Evolutionary conservation across 2,888 invertebrate species (phyloP).

Genomic region (Arctia plantaginis): DNA sequence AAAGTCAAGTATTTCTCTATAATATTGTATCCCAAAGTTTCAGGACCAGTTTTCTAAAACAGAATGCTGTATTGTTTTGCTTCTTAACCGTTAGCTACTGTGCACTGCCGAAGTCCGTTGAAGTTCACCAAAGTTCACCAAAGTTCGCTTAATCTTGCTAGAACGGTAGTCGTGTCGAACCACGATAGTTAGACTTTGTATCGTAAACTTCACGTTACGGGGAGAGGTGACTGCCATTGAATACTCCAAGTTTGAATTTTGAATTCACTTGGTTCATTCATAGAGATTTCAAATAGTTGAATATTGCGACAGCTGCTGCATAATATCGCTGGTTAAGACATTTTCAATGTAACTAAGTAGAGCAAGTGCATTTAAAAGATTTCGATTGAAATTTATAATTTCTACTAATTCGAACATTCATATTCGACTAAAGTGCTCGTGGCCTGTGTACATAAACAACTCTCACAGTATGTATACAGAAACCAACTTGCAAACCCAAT

Average conservation of each 20-base stretch:
- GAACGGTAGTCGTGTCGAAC: slow-evolving; percentile 60
- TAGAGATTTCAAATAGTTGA: slow-evolving; percentile 32
- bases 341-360: neutral
- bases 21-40: slow-evolving; percentile 33
- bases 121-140: slow-evolving; percentile 50
- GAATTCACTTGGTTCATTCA: slow-evolving; percentile 48
- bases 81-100: slow-evolving; percentile 52
- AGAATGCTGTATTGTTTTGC: slow-evolving; percentile 61
- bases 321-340: neutral
- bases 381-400: neutral
- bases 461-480: too few species aligned
- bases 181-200: slow-evolving; percentile 58
- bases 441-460: too few species aligned
- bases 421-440: too few species aligned
- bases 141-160: slow-evolving; percentile 59
- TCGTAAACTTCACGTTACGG: slow-evolving; percentile 49
- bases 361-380: neutral
- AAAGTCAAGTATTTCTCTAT: slow-evolving; percentile 4
- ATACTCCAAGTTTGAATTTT: slow-evolving; percentile 46
- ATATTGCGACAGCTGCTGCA: slow-evolving; percentile 5
- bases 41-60: slow-evolving; percentile 44
- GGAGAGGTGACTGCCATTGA: slow-evolving; percentile 51
- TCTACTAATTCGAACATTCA: too few species aligned
- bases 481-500: too few species aligned
- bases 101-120: slow-evolving; percentile 51